phyloP scores from a whole-genome alignment of 2,888 invertebrate species.

The Azorinus chamasolen region DNA sequence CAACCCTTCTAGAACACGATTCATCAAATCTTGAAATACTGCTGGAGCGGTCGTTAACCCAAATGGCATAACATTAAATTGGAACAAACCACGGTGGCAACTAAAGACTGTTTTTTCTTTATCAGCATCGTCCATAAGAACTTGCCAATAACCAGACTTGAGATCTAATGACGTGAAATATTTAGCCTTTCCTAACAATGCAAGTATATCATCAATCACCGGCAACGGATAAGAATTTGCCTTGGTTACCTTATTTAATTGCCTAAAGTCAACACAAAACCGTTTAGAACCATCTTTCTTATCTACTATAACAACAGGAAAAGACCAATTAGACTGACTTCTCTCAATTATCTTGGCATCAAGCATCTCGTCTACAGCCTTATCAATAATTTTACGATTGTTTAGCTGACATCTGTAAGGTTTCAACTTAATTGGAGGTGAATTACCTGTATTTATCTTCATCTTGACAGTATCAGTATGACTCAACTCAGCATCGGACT shows the following conservation, averaged over 20 bases:
- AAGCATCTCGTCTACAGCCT: too few relatives aligned
- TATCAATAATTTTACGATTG: too few relatives aligned
- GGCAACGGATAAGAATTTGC: conserved; percentile 33
- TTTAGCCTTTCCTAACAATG: conserved; percentile 27
- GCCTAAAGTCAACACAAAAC: conserved; percentile 35
- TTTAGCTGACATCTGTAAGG: conserved; percentile 15
- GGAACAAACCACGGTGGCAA: conserved; percentile 34
- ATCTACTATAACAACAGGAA: conserved; percentile 14
- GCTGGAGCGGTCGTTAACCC: conserved; percentile 37
- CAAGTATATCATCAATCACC: conserved; percentile 37
- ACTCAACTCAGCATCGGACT: too few relatives aligned
- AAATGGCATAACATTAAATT: conserved; percentile 44
- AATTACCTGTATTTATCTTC: conserved; percentile 20
- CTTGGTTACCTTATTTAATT: conserved; percentile 23
- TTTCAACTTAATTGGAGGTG: too few relatives aligned
- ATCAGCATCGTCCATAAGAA: conserved; percentile 42
- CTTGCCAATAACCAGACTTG: conserved; percentile 48
- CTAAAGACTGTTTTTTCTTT: conserved; percentile 52
- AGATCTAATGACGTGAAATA: conserved; percentile 45
- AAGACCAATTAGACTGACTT: conserved; percentile 8
- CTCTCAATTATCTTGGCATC: conserved; percentile 18
- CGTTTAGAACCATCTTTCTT: conserved; percentile 29
- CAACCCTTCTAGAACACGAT: conserved; percentile 41
- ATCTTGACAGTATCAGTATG: too few relatives aligned
- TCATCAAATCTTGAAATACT: conserved; percentile 44